Evolutionary conservation across 2,113 vertebrate genomes (phyloP).

Genomic region (Notarius lentiginosus): DNA sequence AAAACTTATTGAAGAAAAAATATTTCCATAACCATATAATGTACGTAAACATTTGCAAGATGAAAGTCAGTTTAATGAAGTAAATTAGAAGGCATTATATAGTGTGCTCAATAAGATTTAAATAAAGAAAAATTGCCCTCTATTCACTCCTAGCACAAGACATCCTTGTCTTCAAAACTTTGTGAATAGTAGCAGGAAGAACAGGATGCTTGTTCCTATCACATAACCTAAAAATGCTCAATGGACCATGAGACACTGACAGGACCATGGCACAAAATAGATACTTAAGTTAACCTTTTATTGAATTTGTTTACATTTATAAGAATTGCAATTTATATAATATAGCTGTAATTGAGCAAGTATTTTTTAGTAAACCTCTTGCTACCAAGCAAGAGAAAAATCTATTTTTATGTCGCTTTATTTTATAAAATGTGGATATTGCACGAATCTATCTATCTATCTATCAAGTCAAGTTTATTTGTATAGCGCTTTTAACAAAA

Average conservation of each 20-base stretch:
- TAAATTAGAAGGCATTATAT: neutral
- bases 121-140: neutral
- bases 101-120: neutral
- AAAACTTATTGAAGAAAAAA: neutral
- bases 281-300: neutral
- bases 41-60: neutral
- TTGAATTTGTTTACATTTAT: neutral
- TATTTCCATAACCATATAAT: neutral
- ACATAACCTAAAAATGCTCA: neutral
- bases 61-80: neutral
- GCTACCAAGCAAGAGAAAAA: neutral
- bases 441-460: too few species aligned
- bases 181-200: neutral
- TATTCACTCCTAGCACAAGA: constrained; percentile 31
- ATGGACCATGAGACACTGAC: neutral
- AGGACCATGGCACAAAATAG: neutral
- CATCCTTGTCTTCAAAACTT: constrained; percentile 12
- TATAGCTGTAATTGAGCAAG: neutral
- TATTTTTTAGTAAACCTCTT: neutral
- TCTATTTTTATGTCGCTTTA: neutral
- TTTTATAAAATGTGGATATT: neutral
- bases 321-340: neutral
- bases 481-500: too few species aligned
- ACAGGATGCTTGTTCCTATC: constrained; percentile 25
- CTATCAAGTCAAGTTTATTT: too few species aligned